A percentile compares a stretch with the other conserved stretches of the same genome.
These are phyloP conservation scores for Campylomormyrus numenius DNA, from an alignment of 2,113 vertebrate species.

Conservation along the genomic window DNA sequence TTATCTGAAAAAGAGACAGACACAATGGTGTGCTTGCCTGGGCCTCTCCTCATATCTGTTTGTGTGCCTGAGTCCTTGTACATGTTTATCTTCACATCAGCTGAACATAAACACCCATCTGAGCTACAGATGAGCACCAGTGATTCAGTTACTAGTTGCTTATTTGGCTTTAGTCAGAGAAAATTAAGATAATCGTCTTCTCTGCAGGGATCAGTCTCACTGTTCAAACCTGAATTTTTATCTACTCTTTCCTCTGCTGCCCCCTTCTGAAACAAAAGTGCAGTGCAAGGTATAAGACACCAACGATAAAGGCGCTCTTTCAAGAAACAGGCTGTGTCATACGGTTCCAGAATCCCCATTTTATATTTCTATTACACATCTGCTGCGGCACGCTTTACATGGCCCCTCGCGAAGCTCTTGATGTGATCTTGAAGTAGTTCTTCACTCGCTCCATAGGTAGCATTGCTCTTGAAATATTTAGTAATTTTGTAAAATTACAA, in stretches of 20 bases:
- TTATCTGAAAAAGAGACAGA: neutral
- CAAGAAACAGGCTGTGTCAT: neutral
- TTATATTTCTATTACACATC: neutral
- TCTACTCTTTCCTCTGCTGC: neutral
- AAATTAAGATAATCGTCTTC: neutral
- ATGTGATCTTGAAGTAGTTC: neutral
- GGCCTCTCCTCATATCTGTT: neutral
- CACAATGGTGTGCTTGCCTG: neutral
- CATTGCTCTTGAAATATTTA: neutral
- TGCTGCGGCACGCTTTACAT: neutral
- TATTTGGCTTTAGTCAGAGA: neutral
- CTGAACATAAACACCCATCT: neutral
- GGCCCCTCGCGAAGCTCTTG: neutral
- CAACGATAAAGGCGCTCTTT: neutral
- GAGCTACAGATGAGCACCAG: neutral
- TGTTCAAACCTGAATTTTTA: neutral
- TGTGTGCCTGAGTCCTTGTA: neutral
- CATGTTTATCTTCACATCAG: neutral
- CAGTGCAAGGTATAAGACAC: neutral
- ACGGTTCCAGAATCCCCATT: neutral
- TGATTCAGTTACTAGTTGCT: neutral
- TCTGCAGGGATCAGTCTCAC: neutral
- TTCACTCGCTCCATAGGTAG: neutral
- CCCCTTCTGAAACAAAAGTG: neutral
- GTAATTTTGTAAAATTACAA: neutral